A percentile compares a stretch with the other conserved stretches of the same genome.
Evolutionary conservation across 2,888 invertebrate genomes (phyloP).

Genomic region (Ophion obscuratus): DNA sequence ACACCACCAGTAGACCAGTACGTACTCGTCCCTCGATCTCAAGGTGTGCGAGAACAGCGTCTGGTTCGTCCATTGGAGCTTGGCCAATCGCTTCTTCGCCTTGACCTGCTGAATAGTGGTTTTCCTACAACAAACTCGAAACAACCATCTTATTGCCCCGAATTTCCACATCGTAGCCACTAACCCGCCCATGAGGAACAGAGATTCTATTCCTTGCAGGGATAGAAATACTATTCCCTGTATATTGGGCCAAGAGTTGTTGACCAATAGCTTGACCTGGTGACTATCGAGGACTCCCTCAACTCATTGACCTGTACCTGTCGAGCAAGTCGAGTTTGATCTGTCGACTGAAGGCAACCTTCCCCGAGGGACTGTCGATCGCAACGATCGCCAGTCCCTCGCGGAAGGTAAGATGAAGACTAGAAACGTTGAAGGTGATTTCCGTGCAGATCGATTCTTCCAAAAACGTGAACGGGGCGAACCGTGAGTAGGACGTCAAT

Average conservation of each 20-base stretch:
- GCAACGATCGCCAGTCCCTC: not conserved
- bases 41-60: no score
- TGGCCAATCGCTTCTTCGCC: no score
- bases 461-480: no score
- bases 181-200: no score
- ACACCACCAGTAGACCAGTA: no score
- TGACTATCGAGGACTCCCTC: constrained; percentile 1
- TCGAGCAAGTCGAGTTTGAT: constrained; percentile 25
- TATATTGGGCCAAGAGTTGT: constrained; percentile 20
- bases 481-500: no score
- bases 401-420: not conserved
- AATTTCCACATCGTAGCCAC: constrained; percentile 1
- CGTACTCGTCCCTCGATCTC: no score
- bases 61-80: no score
- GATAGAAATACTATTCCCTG: constrained; percentile 13
- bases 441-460: no score
- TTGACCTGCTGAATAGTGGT: not conserved
- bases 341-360: constrained; percentile 8
- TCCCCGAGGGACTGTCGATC: no score
- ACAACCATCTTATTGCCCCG: not conserved
- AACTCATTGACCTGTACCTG: constrained; percentile 11
- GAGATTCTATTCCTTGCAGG: no score
- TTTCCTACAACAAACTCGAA: no score
- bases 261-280: constrained; percentile 17
- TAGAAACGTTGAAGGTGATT: not conserved